Conservation (phyloP, 2,888 invertebrate genomes). For the Epicampocera succincta region DNA sequence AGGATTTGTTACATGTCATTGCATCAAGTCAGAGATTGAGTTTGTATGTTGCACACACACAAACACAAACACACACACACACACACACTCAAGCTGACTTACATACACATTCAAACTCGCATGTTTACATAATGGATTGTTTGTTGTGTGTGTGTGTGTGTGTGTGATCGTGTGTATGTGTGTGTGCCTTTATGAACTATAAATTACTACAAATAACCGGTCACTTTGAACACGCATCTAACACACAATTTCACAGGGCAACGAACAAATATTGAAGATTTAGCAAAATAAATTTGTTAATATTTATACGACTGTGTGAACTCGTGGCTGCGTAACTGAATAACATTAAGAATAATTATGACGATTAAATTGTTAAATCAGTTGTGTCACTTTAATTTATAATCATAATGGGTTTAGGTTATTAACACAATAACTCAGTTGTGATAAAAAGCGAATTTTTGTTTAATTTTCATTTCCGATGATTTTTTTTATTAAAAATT, state of each 20-base stretch:
- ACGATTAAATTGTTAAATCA: constrained; percentile 16
- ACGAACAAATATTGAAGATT: constrained; percentile 20
- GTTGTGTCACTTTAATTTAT: constrained; percentile 37
- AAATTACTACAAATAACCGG: constrained; percentile 26
- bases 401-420: background rate
- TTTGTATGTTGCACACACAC: constrained; percentile 1
- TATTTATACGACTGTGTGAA: background rate
- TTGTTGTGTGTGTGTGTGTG: background rate
- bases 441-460: too few relatives aligned
- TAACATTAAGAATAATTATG: constrained; percentile 8
- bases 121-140: background rate
- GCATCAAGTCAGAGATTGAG: constrained; percentile 28
- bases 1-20: constrained; percentile 61
- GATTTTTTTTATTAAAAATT: too few relatives aligned
- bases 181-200: constrained; percentile 10
- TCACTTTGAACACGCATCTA: background rate
- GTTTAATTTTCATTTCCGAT: too few relatives aligned
- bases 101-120: background rate
- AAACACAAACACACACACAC: background rate
- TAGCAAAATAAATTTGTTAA: constrained; percentile 24
- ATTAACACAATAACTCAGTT: background rate
- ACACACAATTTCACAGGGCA: constrained; percentile 12
- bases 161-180: background rate
- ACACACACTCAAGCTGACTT: too few relatives aligned
- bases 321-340: background rate